phyloP scores from a whole-genome alignment of 2,797 vertebrate genomes.

The Xerus rutilus region DNA sequence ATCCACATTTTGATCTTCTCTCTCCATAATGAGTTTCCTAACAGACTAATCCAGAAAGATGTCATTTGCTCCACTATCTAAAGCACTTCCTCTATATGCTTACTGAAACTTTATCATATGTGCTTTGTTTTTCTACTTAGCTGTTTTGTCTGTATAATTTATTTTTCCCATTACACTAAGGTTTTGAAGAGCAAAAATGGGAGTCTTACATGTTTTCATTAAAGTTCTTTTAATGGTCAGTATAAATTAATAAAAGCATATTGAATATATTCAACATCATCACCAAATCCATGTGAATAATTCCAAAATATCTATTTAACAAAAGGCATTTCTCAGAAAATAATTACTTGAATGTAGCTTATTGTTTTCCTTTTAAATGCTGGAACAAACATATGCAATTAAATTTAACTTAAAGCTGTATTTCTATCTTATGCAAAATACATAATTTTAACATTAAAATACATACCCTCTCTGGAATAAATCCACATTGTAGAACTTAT shows the following conservation, averaged over 20 bases:
- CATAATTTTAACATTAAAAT: conserved; percentile 64
- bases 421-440: conserved; percentile 56
- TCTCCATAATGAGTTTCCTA: neutral
- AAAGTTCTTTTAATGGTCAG: neutral
- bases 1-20: conserved; percentile 1
- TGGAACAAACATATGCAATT: conserved; percentile 42
- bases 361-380: conserved; percentile 3
- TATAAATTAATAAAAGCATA: conserved; percentile 49
- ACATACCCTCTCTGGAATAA: conserved; percentile 99
- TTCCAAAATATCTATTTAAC: conserved; percentile 43
- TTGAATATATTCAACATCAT: conserved; percentile 48
- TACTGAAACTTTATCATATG: neutral
- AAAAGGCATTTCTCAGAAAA: conserved; percentile 62
- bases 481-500: conserved; percentile 99
- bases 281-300: conserved; percentile 58
- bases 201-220: conserved; percentile 1
- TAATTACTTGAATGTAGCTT: conserved; percentile 38
- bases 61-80: neutral
- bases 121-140: conserved; percentile 31
- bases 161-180: neutral
- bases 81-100: neutral
- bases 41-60: neutral
- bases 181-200: conserved; percentile 49
- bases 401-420: conserved; percentile 57
- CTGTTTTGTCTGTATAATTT: conserved; percentile 1